Conservation (phyloP, 2,888 invertebrate species). For the Sinotaia quadrata region DNA sequence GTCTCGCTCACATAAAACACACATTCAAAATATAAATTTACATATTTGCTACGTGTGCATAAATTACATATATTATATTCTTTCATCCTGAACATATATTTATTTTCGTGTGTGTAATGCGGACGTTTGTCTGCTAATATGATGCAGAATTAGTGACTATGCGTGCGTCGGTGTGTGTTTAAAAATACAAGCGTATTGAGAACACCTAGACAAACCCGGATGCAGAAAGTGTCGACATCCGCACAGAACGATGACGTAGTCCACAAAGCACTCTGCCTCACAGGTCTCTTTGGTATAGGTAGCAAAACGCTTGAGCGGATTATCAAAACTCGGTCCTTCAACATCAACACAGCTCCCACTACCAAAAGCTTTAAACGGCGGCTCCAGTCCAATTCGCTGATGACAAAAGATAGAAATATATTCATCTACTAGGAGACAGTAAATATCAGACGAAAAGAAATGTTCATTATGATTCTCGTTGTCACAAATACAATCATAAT, state of each 20-base stretch:
- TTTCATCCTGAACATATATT: too few species aligned
- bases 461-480: too few species aligned
- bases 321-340: conserved; percentile 27
- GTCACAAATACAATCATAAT: too few species aligned
- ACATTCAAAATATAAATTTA: too few species aligned
- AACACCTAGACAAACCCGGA: conserved; percentile 37
- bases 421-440: too few species aligned
- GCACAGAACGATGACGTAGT: conserved; percentile 40
- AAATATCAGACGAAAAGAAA: too few species aligned
- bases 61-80: too few species aligned
- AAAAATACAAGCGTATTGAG: not conserved
- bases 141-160: not conserved
- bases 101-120: too few species aligned
- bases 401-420: too few species aligned
- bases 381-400: conserved; percentile 42
- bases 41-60: too few species aligned
- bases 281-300: conserved; percentile 46
- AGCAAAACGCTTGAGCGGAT: conserved; percentile 37
- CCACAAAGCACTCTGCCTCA: conserved; percentile 44
- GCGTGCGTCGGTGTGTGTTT: not conserved
- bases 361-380: conserved; percentile 45
- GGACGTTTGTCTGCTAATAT: not conserved
- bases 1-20: too few species aligned
- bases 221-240: conserved; percentile 44
- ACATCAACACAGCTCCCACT: conserved; percentile 45